Conservation (phyloP, 1,140 invertebrate genomes). For the Lepidurus apus region DNA sequence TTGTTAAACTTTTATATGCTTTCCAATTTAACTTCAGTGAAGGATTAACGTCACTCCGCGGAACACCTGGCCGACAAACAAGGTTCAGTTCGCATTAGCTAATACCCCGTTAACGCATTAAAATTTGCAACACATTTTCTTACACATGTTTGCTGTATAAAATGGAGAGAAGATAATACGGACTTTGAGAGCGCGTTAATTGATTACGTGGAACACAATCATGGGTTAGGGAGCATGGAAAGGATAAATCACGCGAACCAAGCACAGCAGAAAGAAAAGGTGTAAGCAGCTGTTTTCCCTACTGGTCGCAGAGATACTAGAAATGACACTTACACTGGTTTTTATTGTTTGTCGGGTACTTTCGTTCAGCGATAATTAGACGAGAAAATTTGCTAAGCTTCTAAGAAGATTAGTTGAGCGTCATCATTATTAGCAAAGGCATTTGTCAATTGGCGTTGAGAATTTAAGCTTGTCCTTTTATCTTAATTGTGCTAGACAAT, state of each 20-base stretch:
- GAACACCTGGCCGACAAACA: not conserved
- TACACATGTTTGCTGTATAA: not conserved
- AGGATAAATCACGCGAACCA: not conserved
- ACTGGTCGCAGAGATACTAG: no score
- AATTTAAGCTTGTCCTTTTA: no score
- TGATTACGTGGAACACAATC: not conserved
- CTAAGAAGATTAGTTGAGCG: no score
- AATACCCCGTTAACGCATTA: not conserved
- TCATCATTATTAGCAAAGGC: no score
- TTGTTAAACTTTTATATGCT: no score
- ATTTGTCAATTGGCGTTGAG: no score
- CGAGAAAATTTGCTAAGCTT: no score
- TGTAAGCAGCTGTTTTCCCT: not conserved
- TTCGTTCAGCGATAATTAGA: no score
- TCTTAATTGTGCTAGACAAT: no score
- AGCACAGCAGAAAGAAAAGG: not conserved
- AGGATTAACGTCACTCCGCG: not conserved
- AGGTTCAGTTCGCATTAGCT: not conserved
- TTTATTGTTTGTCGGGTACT: no score
- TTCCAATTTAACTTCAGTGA: not conserved
- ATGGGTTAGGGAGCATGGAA: not conserved
- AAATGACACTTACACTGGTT: no score
- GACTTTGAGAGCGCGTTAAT: not conserved
- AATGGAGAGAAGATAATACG: not conserved
- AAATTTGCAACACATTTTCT: not conserved